Percentiles rank a stretch among this genome's conserved stretches.
Evolutionary conservation across 2,113 vertebrate genomes (phyloP).

Genomic region (Poicephalus gulielmi): DNA sequence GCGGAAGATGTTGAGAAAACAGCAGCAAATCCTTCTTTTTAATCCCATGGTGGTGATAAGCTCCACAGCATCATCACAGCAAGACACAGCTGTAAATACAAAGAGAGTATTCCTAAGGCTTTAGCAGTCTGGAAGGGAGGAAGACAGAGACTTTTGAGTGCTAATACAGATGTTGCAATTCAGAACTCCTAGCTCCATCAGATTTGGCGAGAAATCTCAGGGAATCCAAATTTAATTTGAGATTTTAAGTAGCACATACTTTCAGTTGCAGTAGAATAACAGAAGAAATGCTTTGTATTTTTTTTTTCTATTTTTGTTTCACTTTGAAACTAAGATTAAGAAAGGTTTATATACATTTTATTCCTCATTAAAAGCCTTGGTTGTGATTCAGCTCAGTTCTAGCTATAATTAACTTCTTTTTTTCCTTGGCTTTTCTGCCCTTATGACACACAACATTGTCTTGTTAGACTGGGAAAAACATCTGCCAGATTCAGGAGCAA

Average conservation of each 20-base stretch:
- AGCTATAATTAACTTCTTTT: not conserved
- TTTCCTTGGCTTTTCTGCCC: not conserved
- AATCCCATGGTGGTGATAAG: not conserved
- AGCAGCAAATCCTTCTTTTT: not conserved
- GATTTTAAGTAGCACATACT: not conserved
- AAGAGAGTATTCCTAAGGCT: not conserved
- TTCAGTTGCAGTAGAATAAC: not conserved
- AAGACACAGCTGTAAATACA: not conserved
- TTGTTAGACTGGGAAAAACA: not conserved
- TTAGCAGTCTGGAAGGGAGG: not conserved
- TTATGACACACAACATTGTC: not conserved
- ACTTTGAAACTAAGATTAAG: not conserved
- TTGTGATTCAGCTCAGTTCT: not conserved
- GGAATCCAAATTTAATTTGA: not conserved
- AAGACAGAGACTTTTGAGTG: not conserved
- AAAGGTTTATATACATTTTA: not conserved
- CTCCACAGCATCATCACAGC: not conserved
- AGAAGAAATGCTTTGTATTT: not conserved
- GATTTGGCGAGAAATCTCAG: not conserved
- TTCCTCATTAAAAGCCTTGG: not conserved
- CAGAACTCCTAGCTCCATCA: not conserved
- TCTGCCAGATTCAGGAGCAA: not conserved
- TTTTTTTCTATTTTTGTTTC: not conserved
- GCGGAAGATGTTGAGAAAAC: not conserved
- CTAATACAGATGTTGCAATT: not conserved